phyloP scores from a whole-genome alignment of 1,140 invertebrate genomes.

The Heterodera carotae region DNA sequence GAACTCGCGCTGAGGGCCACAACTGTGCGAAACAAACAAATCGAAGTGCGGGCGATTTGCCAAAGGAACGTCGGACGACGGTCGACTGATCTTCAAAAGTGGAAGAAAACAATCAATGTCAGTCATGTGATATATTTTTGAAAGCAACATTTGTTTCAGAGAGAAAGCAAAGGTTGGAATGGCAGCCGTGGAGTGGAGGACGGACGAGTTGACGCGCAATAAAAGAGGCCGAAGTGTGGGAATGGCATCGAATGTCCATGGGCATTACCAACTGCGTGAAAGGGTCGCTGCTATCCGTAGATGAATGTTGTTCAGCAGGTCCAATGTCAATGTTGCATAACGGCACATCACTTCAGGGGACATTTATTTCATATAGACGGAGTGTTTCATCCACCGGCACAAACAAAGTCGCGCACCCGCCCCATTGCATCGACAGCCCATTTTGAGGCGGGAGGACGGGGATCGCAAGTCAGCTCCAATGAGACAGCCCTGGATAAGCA shows the following conservation, averaged over 20 bases:
- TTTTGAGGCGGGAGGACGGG: constrained; percentile 8
- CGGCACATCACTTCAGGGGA: neutral
- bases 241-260: constrained; percentile 21
- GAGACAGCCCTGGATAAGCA: constrained; percentile 41
- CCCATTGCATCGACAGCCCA: constrained; percentile 31
- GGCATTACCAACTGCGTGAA: neutral
- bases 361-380: too few species aligned
- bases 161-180: constrained; percentile 37
- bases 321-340: constrained; percentile 19
- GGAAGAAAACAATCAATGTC: too few species aligned
- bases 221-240: constrained; percentile 22
- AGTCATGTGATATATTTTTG: too few species aligned
- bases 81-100: constrained; percentile 6
- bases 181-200: constrained; percentile 20
- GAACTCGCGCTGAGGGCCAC: constrained; percentile 36
- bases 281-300: constrained; percentile 4
- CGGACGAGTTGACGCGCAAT: constrained; percentile 22
- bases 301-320: constrained; percentile 2
- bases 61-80: neutral
- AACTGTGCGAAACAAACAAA: constrained; percentile 29
- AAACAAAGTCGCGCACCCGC: constrained; percentile 31
- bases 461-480: neutral
- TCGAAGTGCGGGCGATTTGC: constrained; percentile 7
- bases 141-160: constrained; percentile 41
- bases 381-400: constrained; percentile 26